Evolutionary conservation across 2,888 invertebrate genomes (phyloP).

Genomic region (Palloptera scutellata): DNA sequence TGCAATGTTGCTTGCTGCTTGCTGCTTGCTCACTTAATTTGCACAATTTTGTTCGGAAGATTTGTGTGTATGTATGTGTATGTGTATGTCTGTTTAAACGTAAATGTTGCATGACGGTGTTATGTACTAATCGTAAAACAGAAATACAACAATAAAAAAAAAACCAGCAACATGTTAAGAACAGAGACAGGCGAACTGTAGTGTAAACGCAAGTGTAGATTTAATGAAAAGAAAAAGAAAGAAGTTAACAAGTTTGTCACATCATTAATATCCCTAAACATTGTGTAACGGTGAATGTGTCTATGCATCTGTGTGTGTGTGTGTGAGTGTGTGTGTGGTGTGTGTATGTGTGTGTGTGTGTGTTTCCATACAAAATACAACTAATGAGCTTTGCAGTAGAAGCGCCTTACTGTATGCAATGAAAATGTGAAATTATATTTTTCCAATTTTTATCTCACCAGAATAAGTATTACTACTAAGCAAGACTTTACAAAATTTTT

Average conservation of each 20-base stretch:
- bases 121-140: not conserved
- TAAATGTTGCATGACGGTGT: slow-evolving; percentile 2
- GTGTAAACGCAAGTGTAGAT: not conserved
- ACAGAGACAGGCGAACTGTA: not conserved
- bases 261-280: slow-evolving; percentile 28
- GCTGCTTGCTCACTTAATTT: slow-evolving; percentile 29
- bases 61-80: too few relatives aligned
- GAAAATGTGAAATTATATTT: too few relatives aligned
- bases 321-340: too few relatives aligned
- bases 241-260: slow-evolving; percentile 30
- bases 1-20: not conserved
- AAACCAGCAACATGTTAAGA: not conserved
- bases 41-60: not conserved
- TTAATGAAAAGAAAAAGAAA: not conserved
- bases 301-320: too few relatives aligned
- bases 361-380: too few relatives aligned
- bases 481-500: too few relatives aligned
- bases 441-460: too few relatives aligned
- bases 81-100: not conserved
- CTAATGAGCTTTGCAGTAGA: too few relatives aligned
- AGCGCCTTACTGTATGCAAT: too few relatives aligned
- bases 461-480: too few relatives aligned
- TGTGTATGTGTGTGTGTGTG: too few relatives aligned
- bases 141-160: not conserved
- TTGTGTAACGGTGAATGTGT: too few relatives aligned